phyloP scores from a whole-genome alignment of 2,888 invertebrate species.

The Drosophila meridiana region DNA sequence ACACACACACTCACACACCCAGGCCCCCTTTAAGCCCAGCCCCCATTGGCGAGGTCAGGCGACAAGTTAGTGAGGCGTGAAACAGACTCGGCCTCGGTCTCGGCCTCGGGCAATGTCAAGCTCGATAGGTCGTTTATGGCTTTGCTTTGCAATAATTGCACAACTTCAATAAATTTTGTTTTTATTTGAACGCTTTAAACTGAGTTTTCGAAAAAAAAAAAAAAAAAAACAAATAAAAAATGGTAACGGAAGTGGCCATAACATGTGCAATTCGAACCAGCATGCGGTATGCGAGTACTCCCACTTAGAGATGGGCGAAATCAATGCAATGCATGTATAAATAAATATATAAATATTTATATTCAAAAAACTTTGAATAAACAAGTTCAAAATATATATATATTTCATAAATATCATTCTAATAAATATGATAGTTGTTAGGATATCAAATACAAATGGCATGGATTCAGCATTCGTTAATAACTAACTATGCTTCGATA shows the following conservation, averaged over 20 bases:
- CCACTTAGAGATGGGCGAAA: slow-evolving; percentile 4
- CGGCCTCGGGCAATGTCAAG: slow-evolving; percentile 60
- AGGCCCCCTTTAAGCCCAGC: background rate
- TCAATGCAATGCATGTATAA: background rate
- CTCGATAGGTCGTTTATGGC: slow-evolving; percentile 62
- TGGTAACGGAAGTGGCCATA: slow-evolving; percentile 26
- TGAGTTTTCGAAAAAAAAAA: slow-evolving; percentile 18
- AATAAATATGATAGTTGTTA: no score
- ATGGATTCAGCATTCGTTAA: no score
- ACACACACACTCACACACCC: background rate
- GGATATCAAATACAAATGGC: no score
- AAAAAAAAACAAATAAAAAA: background rate
- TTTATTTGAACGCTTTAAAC: slow-evolving; percentile 62
- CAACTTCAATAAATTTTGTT: slow-evolving; percentile 72
- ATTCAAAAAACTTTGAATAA: no score
- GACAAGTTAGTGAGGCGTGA: slow-evolving; percentile 71
- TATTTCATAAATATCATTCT: no score
- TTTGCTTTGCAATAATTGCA: slow-evolving; percentile 78
- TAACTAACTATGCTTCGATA: no score
- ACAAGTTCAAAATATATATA: no score
- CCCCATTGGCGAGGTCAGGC: background rate
- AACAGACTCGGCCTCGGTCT: slow-evolving; percentile 39
- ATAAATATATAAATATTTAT: no score
- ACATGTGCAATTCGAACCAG: slow-evolving; percentile 35
- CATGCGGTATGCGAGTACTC: background rate